These are phyloP conservation scores for Camponotus fellah DNA, from an alignment of 2,888 invertebrate genomes.

Conservation along the genomic window DNA sequence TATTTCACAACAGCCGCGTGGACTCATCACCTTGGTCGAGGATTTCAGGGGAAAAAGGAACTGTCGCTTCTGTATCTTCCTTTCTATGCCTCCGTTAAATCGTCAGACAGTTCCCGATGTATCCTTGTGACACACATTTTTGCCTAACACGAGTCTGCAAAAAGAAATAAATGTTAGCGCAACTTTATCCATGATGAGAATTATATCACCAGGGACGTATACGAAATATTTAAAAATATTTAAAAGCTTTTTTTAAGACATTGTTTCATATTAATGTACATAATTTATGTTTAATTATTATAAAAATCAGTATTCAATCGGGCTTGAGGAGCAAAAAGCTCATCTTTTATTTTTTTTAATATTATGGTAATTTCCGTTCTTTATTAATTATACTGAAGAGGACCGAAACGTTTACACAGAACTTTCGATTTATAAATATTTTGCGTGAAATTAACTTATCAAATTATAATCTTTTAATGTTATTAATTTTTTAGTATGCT, in stretches of 20 bases:
- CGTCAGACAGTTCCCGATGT: background rate
- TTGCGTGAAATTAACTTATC: no score
- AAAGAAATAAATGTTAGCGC: background rate
- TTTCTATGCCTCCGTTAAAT: conserved; percentile 38
- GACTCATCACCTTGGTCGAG: conserved; percentile 59
- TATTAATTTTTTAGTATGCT: no score
- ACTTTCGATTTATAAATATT: no score
- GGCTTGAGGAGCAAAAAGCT: no score
- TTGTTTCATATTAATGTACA: background rate
- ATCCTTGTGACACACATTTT: conserved; percentile 29
- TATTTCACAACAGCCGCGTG: conserved; percentile 70
- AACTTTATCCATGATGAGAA: background rate
- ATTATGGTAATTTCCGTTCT: no score
- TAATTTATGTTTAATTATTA: background rate
- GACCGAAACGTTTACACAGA: no score
- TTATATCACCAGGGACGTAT: background rate
- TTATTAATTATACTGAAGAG: no score
- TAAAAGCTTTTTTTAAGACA: background rate
- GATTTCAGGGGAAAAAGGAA: conserved; percentile 19
- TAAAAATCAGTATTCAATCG: no score
- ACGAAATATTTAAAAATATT: background rate
- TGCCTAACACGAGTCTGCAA: background rate
- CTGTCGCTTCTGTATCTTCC: conserved; percentile 38
- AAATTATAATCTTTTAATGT: no score
- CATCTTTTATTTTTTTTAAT: no score